Base-by-base conservation (phyloP, 1,140 invertebrate species). In the Helicoverpa armigera region DNA sequence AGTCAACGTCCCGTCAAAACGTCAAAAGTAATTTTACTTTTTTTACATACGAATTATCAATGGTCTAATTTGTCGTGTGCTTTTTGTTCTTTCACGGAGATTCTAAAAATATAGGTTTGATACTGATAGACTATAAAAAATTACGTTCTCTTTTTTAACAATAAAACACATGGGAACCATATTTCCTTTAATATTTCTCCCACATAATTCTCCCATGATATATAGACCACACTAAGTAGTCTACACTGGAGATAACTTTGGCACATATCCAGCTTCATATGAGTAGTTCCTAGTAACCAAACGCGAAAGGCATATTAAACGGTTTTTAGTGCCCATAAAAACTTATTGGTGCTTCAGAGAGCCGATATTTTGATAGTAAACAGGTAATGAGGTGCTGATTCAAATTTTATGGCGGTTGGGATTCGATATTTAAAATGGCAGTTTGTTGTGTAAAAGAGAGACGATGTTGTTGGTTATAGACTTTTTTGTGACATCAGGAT, bases 181-280 rank as follows among this genome's bases (percentile, higher is more conserved):
- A 43, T 18, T 7, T 43, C 13, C 16, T n/a, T 10, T 48, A 31
- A 63, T 75, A 63, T 77, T 77, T 54, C 12, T 13, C 3, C n/a
- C n/a, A 31, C 29, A 65, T 23, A 79, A 58, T 79, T 50, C 35
- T 58, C 23, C 48, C 29, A 80, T 85, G 81, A 85, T 83, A 80
- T 85, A 85, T 79, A 81, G 81, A 56, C 69, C 67, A 82, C 80
- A 79, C 75, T 85, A 79, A 85, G 81, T 76, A 83, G 82, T 80
- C 79, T 76, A 83, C 81, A 67, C 74, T 51, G 63, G n/a, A 79
- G 80, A 81, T 70, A 61, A 78, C 67, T 63, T 80, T 85, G 84
- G 82, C 80, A 31, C 14, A 0, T 35, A 12, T 76, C 82, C 82
- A 82, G 63, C 14, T 16, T 48, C 51, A 63, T 76, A 84, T 84